phyloP scores from a whole-genome alignment of 2,797 vertebrate species.

The Choloepus didactylus region DNA sequence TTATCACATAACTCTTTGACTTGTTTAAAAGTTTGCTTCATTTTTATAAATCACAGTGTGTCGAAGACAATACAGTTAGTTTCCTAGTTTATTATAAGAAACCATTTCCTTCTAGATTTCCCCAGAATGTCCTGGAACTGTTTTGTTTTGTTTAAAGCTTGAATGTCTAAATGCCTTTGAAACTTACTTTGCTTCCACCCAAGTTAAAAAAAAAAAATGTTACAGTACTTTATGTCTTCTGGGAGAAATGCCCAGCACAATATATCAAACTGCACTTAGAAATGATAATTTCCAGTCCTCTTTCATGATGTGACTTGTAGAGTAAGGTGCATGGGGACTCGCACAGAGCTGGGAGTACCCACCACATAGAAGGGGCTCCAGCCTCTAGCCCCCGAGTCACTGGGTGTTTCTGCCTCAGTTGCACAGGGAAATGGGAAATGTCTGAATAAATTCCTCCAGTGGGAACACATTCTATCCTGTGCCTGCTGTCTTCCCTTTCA shows the following conservation, averaged over 20 bases:
- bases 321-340: accelerated
- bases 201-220: neutral
- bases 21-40: neutral
- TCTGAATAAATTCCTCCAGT: no score
- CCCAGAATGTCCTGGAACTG: neutral
- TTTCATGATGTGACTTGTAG: accelerated
- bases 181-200: neutral
- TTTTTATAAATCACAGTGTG: neutral
- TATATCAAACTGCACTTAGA: accelerated
- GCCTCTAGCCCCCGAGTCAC: no score
- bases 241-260: neutral
- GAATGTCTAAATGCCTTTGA: neutral
- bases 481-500: neutral
- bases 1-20: accelerated
- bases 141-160: neutral
- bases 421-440: accelerated
- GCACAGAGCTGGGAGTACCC: no score
- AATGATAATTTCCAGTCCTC: neutral
- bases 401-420: accelerated
- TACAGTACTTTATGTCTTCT: accelerated
- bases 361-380: no score
- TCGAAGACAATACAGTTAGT: accelerated
- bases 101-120: neutral
- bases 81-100: neutral
- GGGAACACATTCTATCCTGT: accelerated